Evolutionary conservation across 1,140 invertebrate genomes (phyloP), one percentile per base, ranked within the genome.

Genomic region (Drosophila aff.): DNA sequence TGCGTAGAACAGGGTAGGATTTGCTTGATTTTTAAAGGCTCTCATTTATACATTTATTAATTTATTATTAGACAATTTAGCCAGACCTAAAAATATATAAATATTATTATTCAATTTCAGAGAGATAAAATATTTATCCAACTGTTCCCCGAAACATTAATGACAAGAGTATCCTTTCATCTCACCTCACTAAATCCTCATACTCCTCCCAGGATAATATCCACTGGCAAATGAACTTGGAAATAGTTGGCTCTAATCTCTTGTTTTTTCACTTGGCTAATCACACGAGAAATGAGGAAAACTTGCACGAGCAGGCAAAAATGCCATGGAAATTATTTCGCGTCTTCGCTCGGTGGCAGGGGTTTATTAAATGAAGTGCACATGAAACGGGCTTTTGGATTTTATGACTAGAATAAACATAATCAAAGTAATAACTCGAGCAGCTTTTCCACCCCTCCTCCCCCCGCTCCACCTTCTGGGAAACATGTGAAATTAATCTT

Each of bases 291-390:
- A 52, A 55, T 36, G 36, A 46, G 47, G 61, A 75, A 57, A 55
- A 61, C 64, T 69, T 61, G 44, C 28, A 18, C 11, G 21, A n/a
- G 52, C 58, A 53, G 44, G 58, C 72, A 64, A 81, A 77, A 84
- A 81, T 81, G 59, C 71, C 63, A 52, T 53, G 84, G 36, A 78
- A 81, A 83, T 80, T 41, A 78, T 78, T 87, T 87, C 77, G 81
- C 84, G 83, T 73, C 59, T 76, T 69, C 57, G 41, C 65, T 58
- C 44, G n/a, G 18, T 13, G 10, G 23, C 50, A 21, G 47, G 71
- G 81, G 83, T 64, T 84, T 90, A 87, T 87, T 87, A 90, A 87
- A 90, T 90, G 84, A 87, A 87, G 85, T 90, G 84, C 85, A 84
- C 85, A 87, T 76, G 84, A 72, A 81, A 75, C 46, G 68, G 81